Conservation (phyloP, 2,797 vertebrate species). For the Galago senegalensis region DNA sequence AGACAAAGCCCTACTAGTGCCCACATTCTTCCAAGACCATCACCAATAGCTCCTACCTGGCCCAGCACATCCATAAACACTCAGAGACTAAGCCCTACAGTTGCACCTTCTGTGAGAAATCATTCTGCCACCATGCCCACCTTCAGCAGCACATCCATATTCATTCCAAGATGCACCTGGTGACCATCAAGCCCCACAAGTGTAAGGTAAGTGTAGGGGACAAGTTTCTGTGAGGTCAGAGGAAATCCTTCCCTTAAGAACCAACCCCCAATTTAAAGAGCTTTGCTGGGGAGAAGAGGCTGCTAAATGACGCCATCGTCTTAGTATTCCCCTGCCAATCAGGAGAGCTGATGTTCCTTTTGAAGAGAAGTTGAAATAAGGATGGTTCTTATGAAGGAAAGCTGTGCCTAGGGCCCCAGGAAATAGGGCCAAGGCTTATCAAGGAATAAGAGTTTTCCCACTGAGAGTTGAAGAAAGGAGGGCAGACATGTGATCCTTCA, state of each 20-base stretch:
- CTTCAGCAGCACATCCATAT: slow-evolving; percentile 95
- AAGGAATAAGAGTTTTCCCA: slow-evolving; percentile 78
- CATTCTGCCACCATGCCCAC: slow-evolving; percentile 98
- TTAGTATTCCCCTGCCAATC: slow-evolving; percentile 83
- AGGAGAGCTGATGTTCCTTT: slow-evolving; percentile 83
- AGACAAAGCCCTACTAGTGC: slow-evolving; percentile 99
- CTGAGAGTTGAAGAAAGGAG: slow-evolving; percentile 79
- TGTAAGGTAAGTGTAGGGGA: slow-evolving; percentile 15
- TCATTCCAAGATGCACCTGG: too few species aligned
- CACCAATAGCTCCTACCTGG: slow-evolving; percentile 99
- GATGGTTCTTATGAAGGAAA: slow-evolving; percentile 84
- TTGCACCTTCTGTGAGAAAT: slow-evolving; percentile 98
- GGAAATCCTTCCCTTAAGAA: slow-evolving; percentile 82
- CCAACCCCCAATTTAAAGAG: slow-evolving; percentile 78
- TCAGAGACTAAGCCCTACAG: slow-evolving; percentile 98
- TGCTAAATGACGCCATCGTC: slow-evolving; percentile 72
- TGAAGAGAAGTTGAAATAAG: slow-evolving; percentile 78
- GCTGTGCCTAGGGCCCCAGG: slow-evolving; percentile 81
- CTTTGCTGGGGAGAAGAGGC: slow-evolving; percentile 75
- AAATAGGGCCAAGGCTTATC: slow-evolving; percentile 84
- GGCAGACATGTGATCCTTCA: slow-evolving; percentile 76
- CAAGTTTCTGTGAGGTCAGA: slow-evolving; percentile 78
- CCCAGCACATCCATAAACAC: slow-evolving; percentile 98
- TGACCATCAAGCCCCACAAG: too few species aligned
- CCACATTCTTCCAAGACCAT: slow-evolving; percentile 99